A percentile compares a stretch with the other conserved stretches of the same genome.
These are phyloP conservation scores for Porites cylindrica DNA, from an alignment of 92 coral and sea anemone genomes.

Conservation along the genomic window DNA sequence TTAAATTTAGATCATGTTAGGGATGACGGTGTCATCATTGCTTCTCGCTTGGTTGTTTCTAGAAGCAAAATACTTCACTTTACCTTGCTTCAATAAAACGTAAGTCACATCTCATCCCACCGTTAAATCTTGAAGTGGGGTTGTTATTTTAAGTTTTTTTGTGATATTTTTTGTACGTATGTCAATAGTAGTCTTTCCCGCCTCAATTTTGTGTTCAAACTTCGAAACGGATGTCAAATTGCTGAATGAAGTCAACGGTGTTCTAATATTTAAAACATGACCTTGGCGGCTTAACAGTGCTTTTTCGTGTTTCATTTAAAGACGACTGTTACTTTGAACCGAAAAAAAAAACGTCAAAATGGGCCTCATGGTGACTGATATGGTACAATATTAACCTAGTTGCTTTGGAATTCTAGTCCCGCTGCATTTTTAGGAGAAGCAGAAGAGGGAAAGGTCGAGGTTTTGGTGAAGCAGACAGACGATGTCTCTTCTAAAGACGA, in stretches of 20 bases:
- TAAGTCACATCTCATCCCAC: not conserved
- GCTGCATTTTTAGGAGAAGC: not conserved
- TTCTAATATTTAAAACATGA: too few species aligned
- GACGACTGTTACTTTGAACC: too few species aligned
- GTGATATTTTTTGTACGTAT: too few species aligned
- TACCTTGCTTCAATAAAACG: constrained; percentile 31
- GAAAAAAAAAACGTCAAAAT: too few species aligned
- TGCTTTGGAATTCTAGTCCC: not conserved
- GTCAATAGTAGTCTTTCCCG: too few species aligned
- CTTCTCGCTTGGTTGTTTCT: constrained; percentile 67
- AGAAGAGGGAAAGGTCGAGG: constrained; percentile 3
- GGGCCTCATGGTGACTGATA: too few species aligned
- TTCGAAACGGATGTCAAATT: too few species aligned
- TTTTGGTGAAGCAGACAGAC: not conserved
- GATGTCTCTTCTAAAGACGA: constrained; percentile 19
- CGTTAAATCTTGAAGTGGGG: not conserved
- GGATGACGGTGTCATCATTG: constrained; percentile 60
- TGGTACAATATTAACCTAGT: not conserved
- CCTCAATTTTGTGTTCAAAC: too few species aligned
- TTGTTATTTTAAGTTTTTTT: too few species aligned
- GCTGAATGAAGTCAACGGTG: too few species aligned
- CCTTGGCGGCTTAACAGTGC: too few species aligned
- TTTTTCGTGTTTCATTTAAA: too few species aligned
- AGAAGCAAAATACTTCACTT: constrained; percentile 59
- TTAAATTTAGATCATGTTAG: constrained; percentile 67